A percentile compares a stretch with the other conserved stretches of the same genome.
phyloP scores from a whole-genome alignment of 2,113 vertebrate genomes.

The Vidua chalybeata region DNA sequence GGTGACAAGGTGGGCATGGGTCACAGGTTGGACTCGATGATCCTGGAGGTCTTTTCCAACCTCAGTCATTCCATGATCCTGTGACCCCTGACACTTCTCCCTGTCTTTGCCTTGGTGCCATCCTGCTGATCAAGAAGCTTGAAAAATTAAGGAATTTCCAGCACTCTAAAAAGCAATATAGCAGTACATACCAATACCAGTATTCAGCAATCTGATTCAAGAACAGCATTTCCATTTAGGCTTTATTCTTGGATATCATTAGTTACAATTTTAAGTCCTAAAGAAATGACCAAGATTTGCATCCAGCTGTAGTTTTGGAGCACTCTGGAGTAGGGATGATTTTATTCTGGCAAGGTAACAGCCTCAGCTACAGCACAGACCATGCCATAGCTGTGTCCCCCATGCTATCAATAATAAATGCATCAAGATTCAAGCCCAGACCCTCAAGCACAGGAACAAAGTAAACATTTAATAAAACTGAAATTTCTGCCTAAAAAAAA shows the following conservation, averaged over 20 bases:
- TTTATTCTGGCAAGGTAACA: neutral
- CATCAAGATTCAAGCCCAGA: neutral
- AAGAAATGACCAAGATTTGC: neutral
- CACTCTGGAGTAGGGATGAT: neutral
- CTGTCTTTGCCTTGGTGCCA: neutral
- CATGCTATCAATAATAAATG: neutral
- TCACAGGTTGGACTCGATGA: fast-evolving
- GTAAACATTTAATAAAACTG: neutral
- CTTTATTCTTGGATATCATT: neutral
- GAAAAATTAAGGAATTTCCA: neutral
- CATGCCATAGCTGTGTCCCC: neutral
- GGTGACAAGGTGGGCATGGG: neutral
- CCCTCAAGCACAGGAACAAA: neutral
- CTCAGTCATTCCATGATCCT: neutral
- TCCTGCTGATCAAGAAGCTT: neutral
- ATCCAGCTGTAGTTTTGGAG: neutral
- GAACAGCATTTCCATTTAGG: too few relatives aligned
- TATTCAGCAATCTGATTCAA: neutral
- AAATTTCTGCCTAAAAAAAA: neutral
- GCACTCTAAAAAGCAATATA: neutral
- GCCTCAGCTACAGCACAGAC: neutral
- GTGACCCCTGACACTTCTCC: neutral
- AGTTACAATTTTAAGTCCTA: neutral
- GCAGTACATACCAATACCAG: neutral
- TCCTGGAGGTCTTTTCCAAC: neutral